Evolutionary conservation across 2,888 invertebrate genomes (phyloP), one percentile per base, ranked within the genome.

Genomic region (Sclerodermus sp.): DNA sequence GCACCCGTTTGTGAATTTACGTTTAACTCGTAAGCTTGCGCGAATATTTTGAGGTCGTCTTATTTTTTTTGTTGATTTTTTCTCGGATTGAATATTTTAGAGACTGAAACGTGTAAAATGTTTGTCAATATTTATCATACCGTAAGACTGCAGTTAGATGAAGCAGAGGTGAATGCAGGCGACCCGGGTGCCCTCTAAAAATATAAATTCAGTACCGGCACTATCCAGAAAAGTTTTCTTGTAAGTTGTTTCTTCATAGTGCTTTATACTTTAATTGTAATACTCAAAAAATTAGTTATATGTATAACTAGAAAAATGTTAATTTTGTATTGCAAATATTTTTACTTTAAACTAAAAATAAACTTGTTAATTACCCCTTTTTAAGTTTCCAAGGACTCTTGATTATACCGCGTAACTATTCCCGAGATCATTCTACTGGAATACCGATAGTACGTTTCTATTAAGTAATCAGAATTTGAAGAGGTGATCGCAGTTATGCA

Each of bases 171-270:
- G 23, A 56, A 54, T 63, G 59, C 60, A 50, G 46, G 49, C 64
- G 71, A 72, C 70, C 74, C 70, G 70, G 74, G 72, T 73, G 68
- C 70, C 71, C 75, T 75, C 75, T 76, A 76, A 76, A 76, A 76
- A 76, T 76, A 76, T 72, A 68, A 70, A 70, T 74, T 73, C 68
- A 67, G 64, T 64, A 66, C 71, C 72, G 73, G 68, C 68, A 65
- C 67, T 67, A 62, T 59, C 66, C 58, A 61, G 62, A 58, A 60
- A 58, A 63, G 53, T 61, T 64, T 60, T 62, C 57, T 50, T 50
- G 59, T 66, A 64, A 60, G 62, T 61, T 52, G n/a, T n/a, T n/a
- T n/a, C n/a, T n/a, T n/a, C n/a, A n/a, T n/a, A n/a, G n/a, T n/a
- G n/a, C n/a, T n/a, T n/a, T n/a, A n/a, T n/a, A n/a, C n/a, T n/a